Evolutionary conservation across 2,797 vertebrate genomes (phyloP).

Genomic region (Anomalospiza imberbis): DNA sequence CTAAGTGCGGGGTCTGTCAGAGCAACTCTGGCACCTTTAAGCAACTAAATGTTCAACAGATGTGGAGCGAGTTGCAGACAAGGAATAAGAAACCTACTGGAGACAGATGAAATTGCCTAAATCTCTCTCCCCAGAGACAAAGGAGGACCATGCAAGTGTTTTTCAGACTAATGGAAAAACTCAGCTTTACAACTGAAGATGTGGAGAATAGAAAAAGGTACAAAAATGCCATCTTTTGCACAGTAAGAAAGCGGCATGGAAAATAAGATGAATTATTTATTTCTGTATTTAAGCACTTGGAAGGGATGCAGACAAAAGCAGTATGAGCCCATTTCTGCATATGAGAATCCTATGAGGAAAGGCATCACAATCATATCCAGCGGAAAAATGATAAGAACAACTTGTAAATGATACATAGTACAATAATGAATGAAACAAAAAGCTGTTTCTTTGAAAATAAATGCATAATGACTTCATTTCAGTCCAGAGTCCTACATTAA

Average conservation of each 20-base stretch:
- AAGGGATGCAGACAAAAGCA: not conserved
- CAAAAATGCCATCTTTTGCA: not conserved
- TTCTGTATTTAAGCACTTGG: not conserved
- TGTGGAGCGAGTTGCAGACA: not conserved
- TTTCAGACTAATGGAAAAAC: not conserved
- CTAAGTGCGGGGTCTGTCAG: rapidly evolving
- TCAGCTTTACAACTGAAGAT: not conserved
- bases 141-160: rapidly evolving
- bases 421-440: not conserved
- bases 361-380: not conserved
- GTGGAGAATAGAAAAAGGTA: not conserved
- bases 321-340: not conserved
- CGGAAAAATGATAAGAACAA: not conserved
- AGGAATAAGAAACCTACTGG: not conserved
- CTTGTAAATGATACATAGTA: not conserved
- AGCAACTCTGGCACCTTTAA: not conserved
- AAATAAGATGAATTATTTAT: not conserved
- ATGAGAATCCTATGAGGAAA: not conserved
- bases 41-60: not conserved
- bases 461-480: not conserved
- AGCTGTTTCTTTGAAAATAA: not conserved
- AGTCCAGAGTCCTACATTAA: not conserved
- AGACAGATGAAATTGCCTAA: not conserved
- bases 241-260: not conserved
- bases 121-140: not conserved